Conservation (phyloP, 2,113 vertebrate genomes). For the Brienomyrus brachyistius region DNA sequence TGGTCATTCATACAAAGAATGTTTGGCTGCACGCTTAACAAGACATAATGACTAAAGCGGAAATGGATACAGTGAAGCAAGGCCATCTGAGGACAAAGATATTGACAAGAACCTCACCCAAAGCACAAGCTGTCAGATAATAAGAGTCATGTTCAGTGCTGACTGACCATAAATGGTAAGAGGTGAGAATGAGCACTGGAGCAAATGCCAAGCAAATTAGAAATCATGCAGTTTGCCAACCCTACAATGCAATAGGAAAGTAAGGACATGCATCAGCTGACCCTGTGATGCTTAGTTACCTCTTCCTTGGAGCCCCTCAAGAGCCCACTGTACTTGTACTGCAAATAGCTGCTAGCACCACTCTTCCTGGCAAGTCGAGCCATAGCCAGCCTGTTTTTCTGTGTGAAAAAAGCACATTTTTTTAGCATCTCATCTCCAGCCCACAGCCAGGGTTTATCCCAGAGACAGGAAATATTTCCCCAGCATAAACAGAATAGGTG, state of each 20-base stretch:
- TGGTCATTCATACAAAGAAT: background rate
- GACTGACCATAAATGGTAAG: background rate
- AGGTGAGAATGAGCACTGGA: background rate
- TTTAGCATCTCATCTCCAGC: background rate
- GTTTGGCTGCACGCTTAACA: background rate
- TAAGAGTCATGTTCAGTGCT: background rate
- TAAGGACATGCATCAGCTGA: constrained; percentile 14
- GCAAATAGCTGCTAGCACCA: constrained; percentile 91
- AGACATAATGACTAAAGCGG: background rate
- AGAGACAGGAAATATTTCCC: background rate
- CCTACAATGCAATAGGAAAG: background rate
- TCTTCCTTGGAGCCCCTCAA: constrained; percentile 80
- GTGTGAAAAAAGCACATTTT: constrained; percentile 60
- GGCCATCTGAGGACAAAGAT: background rate
- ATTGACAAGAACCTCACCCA: background rate
- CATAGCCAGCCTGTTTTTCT: constrained; percentile 93
- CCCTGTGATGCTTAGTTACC: constrained; percentile 62
- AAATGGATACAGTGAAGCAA: background rate
- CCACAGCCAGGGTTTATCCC: background rate
- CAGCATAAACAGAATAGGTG: background rate
- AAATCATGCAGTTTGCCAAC: background rate
- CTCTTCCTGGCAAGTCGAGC: constrained; percentile 87
- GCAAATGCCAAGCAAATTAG: background rate
- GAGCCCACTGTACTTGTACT: constrained; percentile 92
- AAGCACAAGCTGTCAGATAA: background rate